These are phyloP conservation scores for Desmodus rotundus DNA, from an alignment of 2,113 vertebrate genomes.

Conservation along the genomic window DNA sequence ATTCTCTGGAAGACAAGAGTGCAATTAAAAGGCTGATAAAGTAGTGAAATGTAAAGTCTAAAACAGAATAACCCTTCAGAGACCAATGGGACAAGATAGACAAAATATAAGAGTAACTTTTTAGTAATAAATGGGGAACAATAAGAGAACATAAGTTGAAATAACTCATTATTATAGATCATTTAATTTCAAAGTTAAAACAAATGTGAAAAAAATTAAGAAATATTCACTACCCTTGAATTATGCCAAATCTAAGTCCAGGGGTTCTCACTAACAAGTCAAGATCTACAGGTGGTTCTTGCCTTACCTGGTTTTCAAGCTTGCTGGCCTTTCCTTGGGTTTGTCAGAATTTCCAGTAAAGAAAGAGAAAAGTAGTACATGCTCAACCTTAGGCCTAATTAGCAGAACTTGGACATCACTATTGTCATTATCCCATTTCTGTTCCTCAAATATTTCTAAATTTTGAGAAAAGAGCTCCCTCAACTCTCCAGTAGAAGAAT, in stretches of 20 bases:
- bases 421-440: neutral
- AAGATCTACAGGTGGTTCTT: neutral
- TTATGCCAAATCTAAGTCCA: neutral
- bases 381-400: neutral
- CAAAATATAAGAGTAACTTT: neutral
- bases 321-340: neutral
- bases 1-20: conserved; percentile 33
- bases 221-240: conserved; percentile 17
- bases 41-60: neutral
- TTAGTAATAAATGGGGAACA: neutral
- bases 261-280: neutral
- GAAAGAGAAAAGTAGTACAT: neutral
- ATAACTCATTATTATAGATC: neutral
- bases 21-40: conserved; percentile 14
- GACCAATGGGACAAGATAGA: neutral
- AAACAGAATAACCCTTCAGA: conserved; percentile 45
- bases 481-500: neutral
- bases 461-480: neutral
- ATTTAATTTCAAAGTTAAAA: conserved; percentile 41
- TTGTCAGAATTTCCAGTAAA: conserved; percentile 25
- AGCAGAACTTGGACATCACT: neutral
- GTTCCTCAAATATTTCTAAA: conserved; percentile 8
- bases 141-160: neutral
- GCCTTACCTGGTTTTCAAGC: neutral
- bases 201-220: neutral